Evolutionary conservation across 2,113 vertebrate species (phyloP).

Genomic region (Scomber colias): DNA sequence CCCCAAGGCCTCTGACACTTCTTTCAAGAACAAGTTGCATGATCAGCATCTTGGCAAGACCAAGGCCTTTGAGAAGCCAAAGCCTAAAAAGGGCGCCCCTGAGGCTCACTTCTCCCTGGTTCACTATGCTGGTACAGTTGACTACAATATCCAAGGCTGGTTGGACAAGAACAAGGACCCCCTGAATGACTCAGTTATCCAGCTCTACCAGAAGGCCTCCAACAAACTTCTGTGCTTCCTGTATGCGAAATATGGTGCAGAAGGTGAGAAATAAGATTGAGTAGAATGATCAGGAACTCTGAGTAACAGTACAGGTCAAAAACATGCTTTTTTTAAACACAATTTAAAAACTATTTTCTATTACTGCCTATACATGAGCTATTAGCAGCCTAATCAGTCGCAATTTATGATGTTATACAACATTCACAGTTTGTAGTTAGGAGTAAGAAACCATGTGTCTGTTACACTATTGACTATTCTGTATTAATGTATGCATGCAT

Average conservation of each 20-base stretch:
- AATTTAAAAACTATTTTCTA: too few species aligned
- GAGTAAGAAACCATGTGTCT: too few species aligned
- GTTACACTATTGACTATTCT: too few species aligned
- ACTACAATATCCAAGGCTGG: constrained; percentile 93
- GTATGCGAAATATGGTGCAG: constrained; percentile 56
- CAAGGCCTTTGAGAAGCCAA: constrained; percentile 89
- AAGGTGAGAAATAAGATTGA: constrained; percentile 28
- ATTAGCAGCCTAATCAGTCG: too few species aligned
- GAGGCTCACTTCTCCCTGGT: constrained; percentile 92
- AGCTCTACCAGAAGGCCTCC: constrained; percentile 78
- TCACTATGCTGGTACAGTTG: constrained; percentile 91
- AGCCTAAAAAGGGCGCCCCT: constrained; percentile 88
- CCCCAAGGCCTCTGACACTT: constrained; percentile 76
- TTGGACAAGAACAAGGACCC: constrained; percentile 96
- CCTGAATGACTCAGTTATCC: constrained; percentile 87
- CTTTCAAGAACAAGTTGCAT: constrained; percentile 94
- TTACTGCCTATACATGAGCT: too few species aligned
- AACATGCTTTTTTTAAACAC: too few species aligned
- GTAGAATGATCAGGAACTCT: too few species aligned
- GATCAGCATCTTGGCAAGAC: constrained; percentile 92
- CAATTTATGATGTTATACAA: too few species aligned
- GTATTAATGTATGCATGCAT: too few species aligned
- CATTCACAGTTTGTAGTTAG: too few species aligned
- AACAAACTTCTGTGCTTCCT: constrained; percentile 62
- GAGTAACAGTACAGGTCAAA: too few species aligned